phyloP scores from a whole-genome alignment of 2,888 invertebrate genomes.

The Leucozona laternaria region DNA sequence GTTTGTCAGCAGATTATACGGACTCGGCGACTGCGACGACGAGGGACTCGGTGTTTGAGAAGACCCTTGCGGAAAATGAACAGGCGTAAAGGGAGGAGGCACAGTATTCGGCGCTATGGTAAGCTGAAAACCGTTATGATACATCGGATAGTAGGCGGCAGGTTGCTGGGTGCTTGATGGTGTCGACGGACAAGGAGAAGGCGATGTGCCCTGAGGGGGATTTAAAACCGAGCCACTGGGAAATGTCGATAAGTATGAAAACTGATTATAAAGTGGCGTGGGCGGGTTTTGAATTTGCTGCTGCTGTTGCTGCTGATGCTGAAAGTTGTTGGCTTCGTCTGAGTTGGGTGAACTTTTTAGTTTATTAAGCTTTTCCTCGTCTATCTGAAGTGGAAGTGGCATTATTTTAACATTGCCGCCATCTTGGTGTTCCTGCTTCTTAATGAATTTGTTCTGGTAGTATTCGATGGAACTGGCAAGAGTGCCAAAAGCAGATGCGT shows the following conservation, averaged over 20 bases:
- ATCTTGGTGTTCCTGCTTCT: conserved; percentile 83
- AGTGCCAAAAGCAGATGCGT: conserved; percentile 81
- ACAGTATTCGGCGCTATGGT: conserved; percentile 82
- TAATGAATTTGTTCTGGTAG: conserved; percentile 83
- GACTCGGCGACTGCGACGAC: conserved; percentile 72
- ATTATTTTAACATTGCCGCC: conserved; percentile 76
- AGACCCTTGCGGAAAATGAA: conserved; percentile 80
- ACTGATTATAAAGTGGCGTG: conserved; percentile 82
- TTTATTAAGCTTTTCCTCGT: conserved; percentile 58
- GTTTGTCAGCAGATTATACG: conserved; percentile 76
- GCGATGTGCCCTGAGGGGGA: conserved; percentile 76
- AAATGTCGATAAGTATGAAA: conserved; percentile 82
- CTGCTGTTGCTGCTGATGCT: conserved; percentile 79
- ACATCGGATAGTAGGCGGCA: conserved; percentile 82
- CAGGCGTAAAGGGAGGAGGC: conserved; percentile 83
- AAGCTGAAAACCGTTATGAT: conserved; percentile 83
- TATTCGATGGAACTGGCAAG: conserved; percentile 82
- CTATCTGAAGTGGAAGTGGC: conserved; percentile 53
- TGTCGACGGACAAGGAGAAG: conserved; percentile 75
- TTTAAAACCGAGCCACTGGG: conserved; percentile 78
- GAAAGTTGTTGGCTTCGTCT: conserved; percentile 59
- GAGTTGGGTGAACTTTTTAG: conserved; percentile 65
- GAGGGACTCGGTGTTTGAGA: conserved; percentile 65
- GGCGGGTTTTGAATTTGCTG: conserved; percentile 80
- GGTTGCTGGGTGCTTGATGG: conserved; percentile 68